Conservation (phyloP, 2,113 vertebrate genomes). For the Melanotaenia duboulayi region DNA sequence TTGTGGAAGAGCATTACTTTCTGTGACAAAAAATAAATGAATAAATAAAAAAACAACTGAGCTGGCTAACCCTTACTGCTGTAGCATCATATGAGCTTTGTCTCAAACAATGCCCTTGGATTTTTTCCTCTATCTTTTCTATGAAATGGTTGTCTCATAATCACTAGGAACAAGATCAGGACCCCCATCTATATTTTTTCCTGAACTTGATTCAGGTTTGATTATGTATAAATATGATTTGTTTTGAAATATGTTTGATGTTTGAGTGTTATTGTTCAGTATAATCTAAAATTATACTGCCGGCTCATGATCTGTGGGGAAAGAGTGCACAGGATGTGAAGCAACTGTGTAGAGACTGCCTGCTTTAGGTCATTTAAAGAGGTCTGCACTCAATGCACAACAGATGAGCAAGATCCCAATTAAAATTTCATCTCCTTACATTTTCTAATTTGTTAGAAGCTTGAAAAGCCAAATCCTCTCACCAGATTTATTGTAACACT, state of each 20-base stretch:
- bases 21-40: neutral
- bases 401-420: constrained; percentile 48
- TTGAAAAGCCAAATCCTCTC: constrained; percentile 9
- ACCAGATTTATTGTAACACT: constrained; percentile 15
- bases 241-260: neutral
- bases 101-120: neutral
- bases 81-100: neutral
- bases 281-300: neutral
- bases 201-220: neutral
- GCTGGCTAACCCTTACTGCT: neutral
- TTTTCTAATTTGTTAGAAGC: constrained; percentile 30
- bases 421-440: constrained; percentile 54
- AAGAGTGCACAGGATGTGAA: constrained; percentile 53
- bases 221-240: too few relatives aligned
- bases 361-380: constrained; percentile 43
- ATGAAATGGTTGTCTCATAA: neutral
- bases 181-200: neutral
- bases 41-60: neutral
- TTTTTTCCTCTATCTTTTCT: neutral
- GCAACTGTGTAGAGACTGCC: constrained; percentile 32
- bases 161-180: neutral
- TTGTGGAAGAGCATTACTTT: constrained; percentile 15
- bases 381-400: constrained; percentile 25
- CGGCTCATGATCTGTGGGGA: constrained; percentile 50
- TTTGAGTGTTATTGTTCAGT: neutral